Percentiles rank a stretch among this genome's conserved stretches.
These are phyloP conservation scores for Drosophila erecta DNA, from an alignment of 1,140 invertebrate genomes.

Conservation along the genomic window DNA sequence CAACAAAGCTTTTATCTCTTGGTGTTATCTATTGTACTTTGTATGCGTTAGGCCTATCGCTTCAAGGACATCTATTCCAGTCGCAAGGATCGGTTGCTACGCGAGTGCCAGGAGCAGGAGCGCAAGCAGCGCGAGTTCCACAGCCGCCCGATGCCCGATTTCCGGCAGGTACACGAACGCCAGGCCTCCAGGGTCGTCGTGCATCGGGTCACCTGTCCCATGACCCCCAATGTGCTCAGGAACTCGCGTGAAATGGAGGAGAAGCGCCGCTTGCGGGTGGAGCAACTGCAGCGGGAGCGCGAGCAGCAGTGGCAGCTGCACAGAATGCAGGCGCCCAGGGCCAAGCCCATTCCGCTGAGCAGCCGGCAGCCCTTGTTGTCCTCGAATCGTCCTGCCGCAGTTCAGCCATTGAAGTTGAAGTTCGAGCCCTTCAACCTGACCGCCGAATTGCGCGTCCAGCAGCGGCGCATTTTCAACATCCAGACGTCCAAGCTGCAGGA, in stretches of 20 bases:
- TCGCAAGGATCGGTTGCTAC: conserved; percentile 38
- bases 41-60: conserved; percentile 36
- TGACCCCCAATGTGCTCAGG: conserved; percentile 62
- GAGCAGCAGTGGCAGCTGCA: conserved; percentile 13
- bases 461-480: conserved; percentile 52
- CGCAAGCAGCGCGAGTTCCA: conserved; percentile 55
- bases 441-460: conserved; percentile 47
- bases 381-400: conserved; percentile 1
- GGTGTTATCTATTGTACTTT: no score
- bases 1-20: no score
- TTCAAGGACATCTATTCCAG: conserved; percentile 69
- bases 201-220: conserved; percentile 54
- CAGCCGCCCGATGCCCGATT: conserved; percentile 70
- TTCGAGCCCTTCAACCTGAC: conserved; percentile 50
- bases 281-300: conserved; percentile 31
- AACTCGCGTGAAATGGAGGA: conserved; percentile 22
- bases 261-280: conserved; percentile 28
- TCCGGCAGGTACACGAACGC: conserved; percentile 43
- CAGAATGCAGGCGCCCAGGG: background rate
- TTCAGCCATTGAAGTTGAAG: conserved; percentile 4
- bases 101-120: conserved; percentile 32
- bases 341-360: conserved; percentile 17
- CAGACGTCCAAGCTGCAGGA: conserved; percentile 34
- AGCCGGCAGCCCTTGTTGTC: conserved; percentile 19
- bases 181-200: conserved; percentile 1